Evolutionary conservation across 2,888 invertebrate species (phyloP), one percentile per base, ranked within the genome.

Genomic region (Euplagia quadripunctaria): DNA sequence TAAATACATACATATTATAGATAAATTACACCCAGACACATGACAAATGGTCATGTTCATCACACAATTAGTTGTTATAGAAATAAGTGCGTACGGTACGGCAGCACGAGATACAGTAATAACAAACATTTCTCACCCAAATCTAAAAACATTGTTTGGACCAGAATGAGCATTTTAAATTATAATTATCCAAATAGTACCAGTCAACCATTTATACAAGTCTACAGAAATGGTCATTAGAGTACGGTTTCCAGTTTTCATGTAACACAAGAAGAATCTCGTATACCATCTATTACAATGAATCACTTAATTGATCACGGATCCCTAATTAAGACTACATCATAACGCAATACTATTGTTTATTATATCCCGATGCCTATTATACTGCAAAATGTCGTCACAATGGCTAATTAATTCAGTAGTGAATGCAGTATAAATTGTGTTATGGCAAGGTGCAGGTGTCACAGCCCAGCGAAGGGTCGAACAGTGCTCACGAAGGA

Each of bases 371-470:
- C 84, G 81, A 77, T 85, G 79, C 43, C 81, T 81, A 85, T 83
- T 85, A 85, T 83, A 82, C 64, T 85, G 79, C 80, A 82, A 74
- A 75, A 78, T 87, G 85, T 85, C 90, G 91, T 91, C 91, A 92
- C 88, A 90, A 89, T 85, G 82, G 85, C 83, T 87, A 82, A 87
- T 86, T 83, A 82, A 85, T 87, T 82, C 82, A 82, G 86, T 76
- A 82, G 86, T 84, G 87, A 85, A 82, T 87, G 87, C 83, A 89
- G 90, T 94, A 94, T 94, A 94, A 92, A 94, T 92, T 79, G 87
- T 86, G 88, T 88, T 82, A 82, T 85, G 80, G 80, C 69, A 74
- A 76, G 75, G 75, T 76, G 73, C 75, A 77, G 75, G 75, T 79
- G 86, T 82, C 93, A 93, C 80, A 90, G 85, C 85, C 87, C 82